These are phyloP conservation scores for Andrena minutula DNA, from an alignment of 2,888 invertebrate species.

Conservation along the genomic window DNA sequence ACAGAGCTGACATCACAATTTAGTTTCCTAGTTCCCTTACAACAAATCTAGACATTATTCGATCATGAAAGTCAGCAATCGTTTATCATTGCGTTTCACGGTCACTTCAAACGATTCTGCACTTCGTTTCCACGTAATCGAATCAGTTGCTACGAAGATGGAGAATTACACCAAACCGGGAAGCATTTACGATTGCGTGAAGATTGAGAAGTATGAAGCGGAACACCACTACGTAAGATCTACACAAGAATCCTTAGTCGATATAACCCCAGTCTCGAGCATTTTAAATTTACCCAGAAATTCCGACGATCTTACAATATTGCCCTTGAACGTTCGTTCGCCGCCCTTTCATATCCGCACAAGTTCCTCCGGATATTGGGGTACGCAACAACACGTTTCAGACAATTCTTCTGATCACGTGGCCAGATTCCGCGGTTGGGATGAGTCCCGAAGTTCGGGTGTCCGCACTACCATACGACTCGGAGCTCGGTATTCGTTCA, in stretches of 20 bases:
- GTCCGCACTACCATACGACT: constrained; percentile 69
- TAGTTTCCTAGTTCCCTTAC: background rate
- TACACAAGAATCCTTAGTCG: constrained; percentile 1
- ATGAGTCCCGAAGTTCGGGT: constrained; percentile 74
- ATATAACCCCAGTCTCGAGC: constrained; percentile 2
- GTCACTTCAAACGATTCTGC: background rate
- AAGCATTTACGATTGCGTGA: constrained; percentile 1
- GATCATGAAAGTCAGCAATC: constrained; percentile 12
- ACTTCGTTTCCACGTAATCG: constrained; percentile 1
- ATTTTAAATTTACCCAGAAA: constrained; percentile 18
- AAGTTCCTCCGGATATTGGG: constrained; percentile 37
- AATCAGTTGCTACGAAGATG: background rate
- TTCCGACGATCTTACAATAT: constrained; percentile 15
- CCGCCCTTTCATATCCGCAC: constrained; percentile 36
- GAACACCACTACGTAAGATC: background rate
- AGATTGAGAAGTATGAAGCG: constrained; percentile 11
- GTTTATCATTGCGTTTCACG: background rate
- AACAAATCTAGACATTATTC: background rate
- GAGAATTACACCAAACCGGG: constrained; percentile 3
- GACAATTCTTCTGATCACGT: constrained; percentile 81
- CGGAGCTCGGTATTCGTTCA: constrained; percentile 71
- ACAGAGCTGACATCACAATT: too few species aligned
- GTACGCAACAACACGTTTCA: constrained; percentile 71
- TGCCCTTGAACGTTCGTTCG: background rate
- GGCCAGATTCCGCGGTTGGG: constrained; percentile 78